Evolutionary conservation across 2,113 vertebrate genomes (phyloP).

Genomic region (Dipodomys spectabilis): DNA sequence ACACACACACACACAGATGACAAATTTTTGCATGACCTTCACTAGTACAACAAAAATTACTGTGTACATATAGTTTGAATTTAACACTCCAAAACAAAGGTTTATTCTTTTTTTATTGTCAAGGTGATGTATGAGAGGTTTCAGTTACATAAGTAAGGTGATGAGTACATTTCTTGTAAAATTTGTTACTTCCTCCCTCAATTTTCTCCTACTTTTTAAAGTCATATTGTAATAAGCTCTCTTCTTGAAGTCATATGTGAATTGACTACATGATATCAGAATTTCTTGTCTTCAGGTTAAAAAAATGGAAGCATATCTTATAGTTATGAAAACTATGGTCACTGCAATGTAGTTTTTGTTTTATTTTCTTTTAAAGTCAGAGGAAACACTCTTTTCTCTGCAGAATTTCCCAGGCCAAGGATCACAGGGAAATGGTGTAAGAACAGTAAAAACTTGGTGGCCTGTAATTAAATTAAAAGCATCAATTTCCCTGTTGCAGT

Average conservation of each 20-base stretch:
- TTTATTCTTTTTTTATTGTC: background rate
- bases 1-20: background rate
- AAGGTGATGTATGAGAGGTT: no score
- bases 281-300: background rate
- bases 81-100: background rate
- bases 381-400: background rate
- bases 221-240: background rate
- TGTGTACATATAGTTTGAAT: background rate
- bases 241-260: background rate
- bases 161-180: no score
- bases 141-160: no score
- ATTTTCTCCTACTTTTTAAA: background rate
- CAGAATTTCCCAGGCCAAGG: background rate
- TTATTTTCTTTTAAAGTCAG: background rate
- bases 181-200: no score
- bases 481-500: constrained; percentile 49
- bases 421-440: background rate
- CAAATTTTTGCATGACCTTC: background rate
- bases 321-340: constrained; percentile 4
- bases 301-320: background rate
- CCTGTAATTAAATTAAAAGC: constrained; percentile 63
- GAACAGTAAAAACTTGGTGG: background rate
- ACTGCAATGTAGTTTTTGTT: background rate
- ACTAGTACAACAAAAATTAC: background rate
- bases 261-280: background rate